Conservation (phyloP, 2,797 vertebrate species). For the Melanotaenia nigrans region DNA sequence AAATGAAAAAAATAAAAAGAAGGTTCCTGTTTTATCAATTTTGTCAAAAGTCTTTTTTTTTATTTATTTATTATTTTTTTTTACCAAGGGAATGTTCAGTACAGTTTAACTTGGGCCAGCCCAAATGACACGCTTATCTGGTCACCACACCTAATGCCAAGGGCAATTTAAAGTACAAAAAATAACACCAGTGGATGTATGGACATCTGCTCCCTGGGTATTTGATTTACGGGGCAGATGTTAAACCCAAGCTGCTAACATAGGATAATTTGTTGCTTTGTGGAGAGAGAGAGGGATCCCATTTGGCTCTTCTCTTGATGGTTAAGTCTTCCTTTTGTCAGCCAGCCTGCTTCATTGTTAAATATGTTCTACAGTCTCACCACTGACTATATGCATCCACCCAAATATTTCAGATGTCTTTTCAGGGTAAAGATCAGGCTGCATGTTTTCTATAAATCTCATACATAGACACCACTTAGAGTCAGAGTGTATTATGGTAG, state of each 20-base stretch:
- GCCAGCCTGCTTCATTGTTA: slow-evolving; percentile 68
- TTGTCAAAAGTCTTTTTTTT: not conserved
- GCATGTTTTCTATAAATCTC: not conserved
- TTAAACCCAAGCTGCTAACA: slow-evolving; percentile 96
- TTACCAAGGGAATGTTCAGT: slow-evolving; percentile 57
- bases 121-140: slow-evolving; percentile 69
- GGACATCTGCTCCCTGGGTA: slow-evolving; percentile 93
- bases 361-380: slow-evolving; percentile 58
- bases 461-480: not conserved
- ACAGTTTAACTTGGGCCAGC: slow-evolving; percentile 32
- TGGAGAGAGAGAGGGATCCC: slow-evolving; percentile 85
- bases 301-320: slow-evolving; percentile 90
- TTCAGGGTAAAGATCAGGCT: slow-evolving; percentile 9
- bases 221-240: slow-evolving; percentile 95
- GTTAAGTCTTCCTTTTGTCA: slow-evolving; percentile 82
- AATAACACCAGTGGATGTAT: slow-evolving; percentile 90
- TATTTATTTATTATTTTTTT: no score
- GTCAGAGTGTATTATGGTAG: not conserved
- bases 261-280: slow-evolving; percentile 94
- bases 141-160: slow-evolving; percentile 67
- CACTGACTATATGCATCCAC: slow-evolving; percentile 22
- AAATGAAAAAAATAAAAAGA: not conserved
- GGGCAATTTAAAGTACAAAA: slow-evolving; percentile 76
- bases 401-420: slow-evolving; percentile 19
- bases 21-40: not conserved